Base-by-base conservation (phyloP, 2,113 vertebrate species). In the Panurus biarmicus region DNA sequence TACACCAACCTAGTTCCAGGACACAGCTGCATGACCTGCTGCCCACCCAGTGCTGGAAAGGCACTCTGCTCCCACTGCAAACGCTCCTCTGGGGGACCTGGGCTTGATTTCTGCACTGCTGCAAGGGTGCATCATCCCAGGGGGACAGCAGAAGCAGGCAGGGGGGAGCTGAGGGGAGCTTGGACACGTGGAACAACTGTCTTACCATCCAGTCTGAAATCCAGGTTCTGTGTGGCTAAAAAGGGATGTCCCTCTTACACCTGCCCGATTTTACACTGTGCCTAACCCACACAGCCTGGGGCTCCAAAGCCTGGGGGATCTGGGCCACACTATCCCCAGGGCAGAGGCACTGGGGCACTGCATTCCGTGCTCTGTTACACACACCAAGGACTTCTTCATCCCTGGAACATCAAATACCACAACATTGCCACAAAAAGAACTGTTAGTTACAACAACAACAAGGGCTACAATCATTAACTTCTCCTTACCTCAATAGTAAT, bases 151-250 rank as follows among this genome's bases (percentile, higher is more conserved):
- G n/a, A 36, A 69, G 18, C 18, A 11, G 0, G 0, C 0, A 35
- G 17, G 0, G 40, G 45, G 74, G 51, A 53, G 19, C 7, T 1
- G 14, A 51, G n/a, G 26, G 40, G 33, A 60, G 28, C 54, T 12
- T 14, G 13, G 19, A 10, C 3, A 6, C 0, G 5, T 25, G 14
- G 24, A 56, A 31, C 10, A 5, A 8, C 20, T 4, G 12, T 0
- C 5, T 12, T 6, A 36, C 17, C 53, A 45, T 18, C 53, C 5
- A 25, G 24, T 2, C 33, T 14, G 23, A 38, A 33, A 1, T 12
- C 19, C 62, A 22, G 20, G 44, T 35, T 48, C 17, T 28, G 19
- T 2, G 62, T 19, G 26, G 13, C 47, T 78, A 2, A 21, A 50
- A 48, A 62, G 20, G 54, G 47, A 20, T 4, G 10, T 1, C 65